Evolutionary conservation across 2,797 vertebrate genomes (phyloP).

Genomic region (Arremon aurantiirostris): DNA sequence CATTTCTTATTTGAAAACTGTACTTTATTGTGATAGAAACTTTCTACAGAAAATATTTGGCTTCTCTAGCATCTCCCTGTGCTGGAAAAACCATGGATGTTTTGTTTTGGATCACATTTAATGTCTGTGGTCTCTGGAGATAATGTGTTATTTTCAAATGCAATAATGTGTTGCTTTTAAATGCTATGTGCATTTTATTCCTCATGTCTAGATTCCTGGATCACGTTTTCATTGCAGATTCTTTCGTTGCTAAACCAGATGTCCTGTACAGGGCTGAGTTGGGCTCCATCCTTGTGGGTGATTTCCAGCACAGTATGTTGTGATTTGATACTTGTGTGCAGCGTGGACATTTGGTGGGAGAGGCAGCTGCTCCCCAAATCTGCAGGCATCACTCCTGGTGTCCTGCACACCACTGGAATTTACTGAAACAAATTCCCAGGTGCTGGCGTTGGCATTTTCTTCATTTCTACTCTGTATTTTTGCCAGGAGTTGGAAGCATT

Average conservation of each 20-base stretch:
- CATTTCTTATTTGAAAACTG: not conserved
- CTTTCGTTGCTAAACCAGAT: not conserved
- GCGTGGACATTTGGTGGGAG: accelerated
- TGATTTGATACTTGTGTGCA: not conserved
- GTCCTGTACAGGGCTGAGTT: not conserved
- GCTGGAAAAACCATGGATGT: not conserved
- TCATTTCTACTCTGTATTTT: not conserved
- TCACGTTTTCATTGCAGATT: not conserved
- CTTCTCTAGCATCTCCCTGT: not conserved
- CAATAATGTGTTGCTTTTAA: not conserved
- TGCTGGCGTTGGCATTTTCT: accelerated
- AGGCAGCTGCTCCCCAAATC: not conserved
- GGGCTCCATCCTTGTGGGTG: not conserved
- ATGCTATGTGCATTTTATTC: not conserved
- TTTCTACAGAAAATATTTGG: not conserved
- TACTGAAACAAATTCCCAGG: not conserved
- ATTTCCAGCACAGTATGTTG: not conserved
- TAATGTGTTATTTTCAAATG: not conserved
- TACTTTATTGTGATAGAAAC: not conserved
- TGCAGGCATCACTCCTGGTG: not conserved
- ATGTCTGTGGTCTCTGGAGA: not conserved
- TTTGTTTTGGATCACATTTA: not conserved
- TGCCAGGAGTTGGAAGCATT: not conserved
- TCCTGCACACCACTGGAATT: accelerated
- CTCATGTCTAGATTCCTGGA: not conserved